Evolutionary conservation across 2,113 vertebrate genomes (phyloP), one percentile per base, ranked within the genome.

Genomic region (Nasalis larvatus): DNA sequence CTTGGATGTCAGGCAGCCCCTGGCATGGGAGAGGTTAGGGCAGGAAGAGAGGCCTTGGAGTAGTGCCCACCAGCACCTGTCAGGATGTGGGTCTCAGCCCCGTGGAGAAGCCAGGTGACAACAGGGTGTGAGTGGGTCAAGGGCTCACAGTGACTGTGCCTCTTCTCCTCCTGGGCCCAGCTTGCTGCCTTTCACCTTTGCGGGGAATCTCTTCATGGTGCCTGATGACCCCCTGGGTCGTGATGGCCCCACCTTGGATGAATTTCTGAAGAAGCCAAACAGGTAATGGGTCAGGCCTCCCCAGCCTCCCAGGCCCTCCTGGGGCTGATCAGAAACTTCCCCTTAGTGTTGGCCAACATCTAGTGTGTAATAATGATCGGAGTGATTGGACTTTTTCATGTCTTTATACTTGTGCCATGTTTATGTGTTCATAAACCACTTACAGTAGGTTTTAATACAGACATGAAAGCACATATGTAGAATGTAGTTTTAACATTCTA

Each of bases 171-270:
- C 40, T 0, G 60, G 52, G 42, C 78, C 47, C 94, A 99, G 99
- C 81, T 97, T 99, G 89, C 99, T 99, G 42, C 99, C 99, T 97
- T 99, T 99, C 97, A 99, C 99, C 4, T 99, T 99, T 98, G 99
- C 99, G 3, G 99, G 99, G 20, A 99, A 99, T 94, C 99, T 99
- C 91, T 99, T 99, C 98, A 99, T 99, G 99, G 99, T 99, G 78
- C 99, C 99, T 0, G 99, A 99, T n/a, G 99, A 99, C 90, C 99
- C 99, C 1, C 93, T 99, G 86, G 99, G 99, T 56, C 98, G 99
- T 86, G 98, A 98, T 27, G 99, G 99, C 37, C 99, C 99, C 52
- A 99, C 99, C 92, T 97, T 99, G 93, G 98, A 99, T 13, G 98
- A 99, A 68, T 99, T 99, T 91, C 98, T 99, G 21, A 99, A 97